Evolutionary conservation across 2,888 invertebrate genomes (phyloP).

Genomic region (Philonicus albiceps): DNA sequence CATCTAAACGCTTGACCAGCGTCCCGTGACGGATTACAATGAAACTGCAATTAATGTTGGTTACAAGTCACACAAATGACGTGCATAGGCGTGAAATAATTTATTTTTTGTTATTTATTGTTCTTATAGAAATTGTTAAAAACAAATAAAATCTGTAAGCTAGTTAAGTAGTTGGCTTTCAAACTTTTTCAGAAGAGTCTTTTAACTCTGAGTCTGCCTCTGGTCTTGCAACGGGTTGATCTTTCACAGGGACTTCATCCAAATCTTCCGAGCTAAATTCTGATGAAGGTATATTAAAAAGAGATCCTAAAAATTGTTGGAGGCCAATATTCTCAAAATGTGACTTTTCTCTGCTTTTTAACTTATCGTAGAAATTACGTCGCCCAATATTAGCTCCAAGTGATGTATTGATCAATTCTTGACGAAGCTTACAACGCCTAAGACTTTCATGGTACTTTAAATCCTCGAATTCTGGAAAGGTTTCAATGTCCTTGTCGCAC

Average conservation of each 20-base stretch:
- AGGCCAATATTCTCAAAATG: not conserved
- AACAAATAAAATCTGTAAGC: not conserved
- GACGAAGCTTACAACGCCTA: constrained; percentile 56
- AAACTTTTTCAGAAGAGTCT: not conserved
- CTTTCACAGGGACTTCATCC: not conserved
- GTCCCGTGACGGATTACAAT: not conserved
- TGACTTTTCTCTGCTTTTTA: not conserved
- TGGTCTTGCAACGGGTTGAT: not conserved
- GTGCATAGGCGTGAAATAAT: not conserved
- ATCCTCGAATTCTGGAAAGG: constrained; percentile 52
- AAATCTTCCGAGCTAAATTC: not conserved
- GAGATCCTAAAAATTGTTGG: not conserved
- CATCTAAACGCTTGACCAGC: not conserved
- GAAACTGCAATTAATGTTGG: not conserved
- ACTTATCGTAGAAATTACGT: not conserved
- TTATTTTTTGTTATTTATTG: not conserved
- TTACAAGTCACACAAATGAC: not conserved
- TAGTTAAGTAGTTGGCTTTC: not conserved
- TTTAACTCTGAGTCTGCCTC: not conserved
- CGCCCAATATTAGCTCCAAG: constrained; percentile 59
- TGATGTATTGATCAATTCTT: constrained; percentile 56
- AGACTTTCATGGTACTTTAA: constrained; percentile 59
- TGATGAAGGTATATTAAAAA: not conserved
- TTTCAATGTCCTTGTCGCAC: constrained; percentile 51
- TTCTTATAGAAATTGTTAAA: not conserved